phyloP scores from a whole-genome alignment of 2,888 invertebrate species.

The Piscicola geometra region DNA sequence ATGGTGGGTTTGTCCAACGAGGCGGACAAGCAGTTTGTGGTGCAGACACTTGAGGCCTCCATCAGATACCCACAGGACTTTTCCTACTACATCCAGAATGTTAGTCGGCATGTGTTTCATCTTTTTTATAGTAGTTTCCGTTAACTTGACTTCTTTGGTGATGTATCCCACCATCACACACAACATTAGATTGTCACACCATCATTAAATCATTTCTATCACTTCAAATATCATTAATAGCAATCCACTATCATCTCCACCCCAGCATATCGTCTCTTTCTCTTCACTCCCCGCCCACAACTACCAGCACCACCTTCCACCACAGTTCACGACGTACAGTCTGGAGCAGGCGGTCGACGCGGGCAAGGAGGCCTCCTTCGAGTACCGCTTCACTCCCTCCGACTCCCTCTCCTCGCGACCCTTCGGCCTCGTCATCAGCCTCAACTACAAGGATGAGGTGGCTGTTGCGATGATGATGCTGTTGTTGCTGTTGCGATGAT shows the following conservation, averaged over 20 bases:
- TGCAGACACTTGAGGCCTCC: constrained; percentile 91
- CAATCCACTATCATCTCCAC: too few species aligned
- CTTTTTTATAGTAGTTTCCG: too few species aligned
- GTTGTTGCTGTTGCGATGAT: background rate
- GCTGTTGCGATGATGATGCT: constrained; percentile 42
- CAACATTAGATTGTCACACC: too few species aligned
- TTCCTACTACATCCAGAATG: constrained; percentile 92
- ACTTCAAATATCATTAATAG: too few species aligned
- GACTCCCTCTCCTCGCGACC: constrained; percentile 95
- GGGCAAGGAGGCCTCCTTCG: constrained; percentile 84
- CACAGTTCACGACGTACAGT: constrained; percentile 76
- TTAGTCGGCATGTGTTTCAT: constrained; percentile 48
- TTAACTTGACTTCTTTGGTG: too few species aligned
- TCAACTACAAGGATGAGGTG: constrained; percentile 80
- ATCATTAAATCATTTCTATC: too few species aligned
- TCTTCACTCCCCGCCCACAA: too few species aligned
- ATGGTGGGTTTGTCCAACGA: constrained; percentile 93
- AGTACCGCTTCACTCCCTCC: constrained; percentile 88
- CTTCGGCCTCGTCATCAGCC: constrained; percentile 86
- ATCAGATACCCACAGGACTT: constrained; percentile 99
- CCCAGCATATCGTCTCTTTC: too few species aligned
- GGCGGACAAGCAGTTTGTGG: constrained; percentile 76
- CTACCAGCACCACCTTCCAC: too few species aligned
- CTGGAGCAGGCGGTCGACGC: constrained; percentile 84
- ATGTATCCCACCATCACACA: too few species aligned